A percentile compares a stretch with the other conserved stretches of the same genome.
phyloP scores from a whole-genome alignment of 2,113 vertebrate genomes.

The Crocuta crocuta region DNA sequence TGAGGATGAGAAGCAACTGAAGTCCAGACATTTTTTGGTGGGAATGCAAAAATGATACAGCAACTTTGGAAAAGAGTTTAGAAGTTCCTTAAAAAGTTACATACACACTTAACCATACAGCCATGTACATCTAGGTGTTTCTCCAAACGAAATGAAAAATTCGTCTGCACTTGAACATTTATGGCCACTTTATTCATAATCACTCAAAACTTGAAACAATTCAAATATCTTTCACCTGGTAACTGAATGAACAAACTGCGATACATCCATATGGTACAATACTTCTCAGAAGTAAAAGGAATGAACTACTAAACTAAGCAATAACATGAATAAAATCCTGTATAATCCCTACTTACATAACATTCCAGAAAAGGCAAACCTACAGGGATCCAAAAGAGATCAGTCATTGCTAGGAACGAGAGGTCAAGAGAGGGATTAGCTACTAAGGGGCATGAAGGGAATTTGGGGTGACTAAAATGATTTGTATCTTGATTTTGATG shows the following conservation, averaged over 20 bases:
- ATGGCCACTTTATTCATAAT: not conserved
- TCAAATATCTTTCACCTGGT: not conserved
- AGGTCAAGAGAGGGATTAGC: not conserved
- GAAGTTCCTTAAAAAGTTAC: not conserved
- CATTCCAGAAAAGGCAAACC: not conserved
- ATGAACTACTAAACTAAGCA: not conserved
- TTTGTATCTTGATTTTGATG: not conserved
- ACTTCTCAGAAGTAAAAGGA: not conserved
- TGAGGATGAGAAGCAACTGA: not conserved
- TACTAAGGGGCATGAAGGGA: not conserved
- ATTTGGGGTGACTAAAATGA: not conserved
- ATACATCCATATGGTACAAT: not conserved
- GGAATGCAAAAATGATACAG: not conserved
- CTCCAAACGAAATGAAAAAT: not conserved
- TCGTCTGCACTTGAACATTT: not conserved
- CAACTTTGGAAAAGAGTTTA: not conserved
- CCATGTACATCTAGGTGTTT: not conserved
- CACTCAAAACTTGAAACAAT: not conserved
- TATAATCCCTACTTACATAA: not conserved
- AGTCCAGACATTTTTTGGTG: not conserved
- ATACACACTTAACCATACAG: not conserved
- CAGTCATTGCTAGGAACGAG: not conserved
- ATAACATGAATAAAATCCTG: not conserved
- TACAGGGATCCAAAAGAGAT: not conserved
- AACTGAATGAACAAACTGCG: not conserved